Evolutionary conservation across 2,797 vertebrate species (phyloP).

Genomic region (Alectoris magna): DNA sequence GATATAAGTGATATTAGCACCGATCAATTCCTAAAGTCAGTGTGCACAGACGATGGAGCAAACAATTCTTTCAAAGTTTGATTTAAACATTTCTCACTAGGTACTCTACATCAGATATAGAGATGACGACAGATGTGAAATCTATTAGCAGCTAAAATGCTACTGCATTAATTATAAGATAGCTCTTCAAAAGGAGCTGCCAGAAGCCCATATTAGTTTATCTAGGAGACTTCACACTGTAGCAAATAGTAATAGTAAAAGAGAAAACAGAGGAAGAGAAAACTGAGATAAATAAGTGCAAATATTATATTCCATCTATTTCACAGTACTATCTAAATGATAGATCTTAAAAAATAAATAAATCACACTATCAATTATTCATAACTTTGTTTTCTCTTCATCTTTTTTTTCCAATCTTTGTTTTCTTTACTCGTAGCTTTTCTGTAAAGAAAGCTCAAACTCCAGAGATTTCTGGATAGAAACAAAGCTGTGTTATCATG

Average conservation of each 20-base stretch:
- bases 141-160: slow-evolving; percentile 32
- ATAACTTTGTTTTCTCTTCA: background rate
- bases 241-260: slow-evolving; percentile 13
- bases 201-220: slow-evolving; percentile 25
- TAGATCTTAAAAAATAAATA: background rate
- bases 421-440: background rate
- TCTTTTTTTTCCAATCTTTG: background rate
- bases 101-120: background rate
- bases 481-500: background rate
- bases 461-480: background rate
- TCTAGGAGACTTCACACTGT: background rate
- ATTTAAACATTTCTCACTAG: slow-evolving; percentile 24
- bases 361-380: background rate
- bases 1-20: background rate
- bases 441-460: background rate
- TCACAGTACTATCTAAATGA: background rate
- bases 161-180: slow-evolving; percentile 45
- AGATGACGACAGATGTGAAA: slow-evolving; percentile 46
- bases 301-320: background rate
- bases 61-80: background rate
- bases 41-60: background rate
- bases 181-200: slow-evolving; percentile 42
- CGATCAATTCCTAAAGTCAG: background rate
- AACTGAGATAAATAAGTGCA: slow-evolving; percentile 14
- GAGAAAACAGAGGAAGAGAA: background rate